Conservation (phyloP, 2,888 invertebrate genomes). For the Syritta pipiens region DNA sequence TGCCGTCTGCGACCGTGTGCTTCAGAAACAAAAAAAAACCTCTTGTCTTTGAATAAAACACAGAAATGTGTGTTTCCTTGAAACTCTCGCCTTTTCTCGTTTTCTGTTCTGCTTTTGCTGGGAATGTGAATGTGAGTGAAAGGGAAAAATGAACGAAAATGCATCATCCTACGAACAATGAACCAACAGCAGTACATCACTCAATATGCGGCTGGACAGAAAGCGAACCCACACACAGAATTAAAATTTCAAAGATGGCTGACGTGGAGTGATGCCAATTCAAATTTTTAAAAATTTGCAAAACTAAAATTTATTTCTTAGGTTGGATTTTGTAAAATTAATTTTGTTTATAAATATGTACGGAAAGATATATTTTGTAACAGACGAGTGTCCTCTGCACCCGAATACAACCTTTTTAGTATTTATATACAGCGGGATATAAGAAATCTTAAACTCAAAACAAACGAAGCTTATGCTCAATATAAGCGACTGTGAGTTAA, state of each 20-base stretch:
- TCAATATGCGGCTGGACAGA: slow-evolving; percentile 44
- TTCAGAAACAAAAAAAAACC: slow-evolving; percentile 57
- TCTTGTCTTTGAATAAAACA: slow-evolving; percentile 30
- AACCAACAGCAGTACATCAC: slow-evolving; percentile 44
- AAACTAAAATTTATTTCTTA: no score
- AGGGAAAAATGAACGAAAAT: slow-evolving; percentile 59
- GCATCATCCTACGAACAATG: slow-evolving; percentile 53
- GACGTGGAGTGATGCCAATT: slow-evolving; percentile 16
- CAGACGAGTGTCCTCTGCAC: no score
- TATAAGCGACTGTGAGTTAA: no score
- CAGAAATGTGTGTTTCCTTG: slow-evolving; percentile 55
- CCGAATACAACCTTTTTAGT: no score
- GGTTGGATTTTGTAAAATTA: no score
- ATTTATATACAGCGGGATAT: no score
- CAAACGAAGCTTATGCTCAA: no score
- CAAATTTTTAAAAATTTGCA: background rate
- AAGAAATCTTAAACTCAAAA: no score
- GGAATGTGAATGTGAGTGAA: slow-evolving; percentile 59
- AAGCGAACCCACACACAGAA: slow-evolving; percentile 39
- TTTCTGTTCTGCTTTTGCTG: slow-evolving; percentile 56
- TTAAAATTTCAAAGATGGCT: slow-evolving; percentile 20
- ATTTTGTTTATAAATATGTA: no score
- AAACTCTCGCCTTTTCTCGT: slow-evolving; percentile 58
- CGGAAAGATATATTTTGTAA: no score
- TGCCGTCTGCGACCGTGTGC: slow-evolving; percentile 51